These are phyloP conservation scores for Cordilura impudica DNA, from an alignment of 2,888 invertebrate genomes.

Conservation along the genomic window DNA sequence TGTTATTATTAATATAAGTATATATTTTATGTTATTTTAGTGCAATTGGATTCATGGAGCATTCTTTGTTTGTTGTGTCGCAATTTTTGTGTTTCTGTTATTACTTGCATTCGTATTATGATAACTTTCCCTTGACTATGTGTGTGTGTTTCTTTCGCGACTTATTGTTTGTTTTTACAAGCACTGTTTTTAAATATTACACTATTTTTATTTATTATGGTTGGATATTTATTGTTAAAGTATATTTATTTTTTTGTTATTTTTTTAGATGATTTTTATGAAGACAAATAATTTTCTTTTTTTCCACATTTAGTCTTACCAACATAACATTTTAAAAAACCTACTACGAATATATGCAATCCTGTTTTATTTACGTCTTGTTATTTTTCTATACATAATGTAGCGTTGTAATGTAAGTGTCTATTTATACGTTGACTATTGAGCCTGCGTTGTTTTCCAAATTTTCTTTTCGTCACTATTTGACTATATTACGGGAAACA, in stretches of 20 bases:
- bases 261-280: background rate
- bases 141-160: constrained; percentile 28
- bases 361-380: too few species aligned
- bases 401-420: too few species aligned
- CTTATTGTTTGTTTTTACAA: constrained; percentile 27
- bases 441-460: too few species aligned
- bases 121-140: constrained; percentile 47
- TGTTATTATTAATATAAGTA: constrained; percentile 5
- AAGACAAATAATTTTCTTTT: constrained; percentile 32
- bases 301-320: background rate
- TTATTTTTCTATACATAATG: too few species aligned
- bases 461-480: too few species aligned
- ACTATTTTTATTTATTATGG: background rate
- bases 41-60: constrained; percentile 24
- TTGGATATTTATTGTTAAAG: background rate
- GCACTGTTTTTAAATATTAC: background rate
- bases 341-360: too few species aligned
- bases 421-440: too few species aligned
- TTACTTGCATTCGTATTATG: constrained; percentile 44
- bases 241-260: background rate
- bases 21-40: constrained; percentile 20
- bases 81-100: constrained; percentile 35
- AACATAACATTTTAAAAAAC: too few species aligned
- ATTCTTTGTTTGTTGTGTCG: constrained; percentile 52
- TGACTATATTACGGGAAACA: too few species aligned